phyloP scores from a whole-genome alignment of 2,888 invertebrate genomes.

The Perithous albicinctus region DNA sequence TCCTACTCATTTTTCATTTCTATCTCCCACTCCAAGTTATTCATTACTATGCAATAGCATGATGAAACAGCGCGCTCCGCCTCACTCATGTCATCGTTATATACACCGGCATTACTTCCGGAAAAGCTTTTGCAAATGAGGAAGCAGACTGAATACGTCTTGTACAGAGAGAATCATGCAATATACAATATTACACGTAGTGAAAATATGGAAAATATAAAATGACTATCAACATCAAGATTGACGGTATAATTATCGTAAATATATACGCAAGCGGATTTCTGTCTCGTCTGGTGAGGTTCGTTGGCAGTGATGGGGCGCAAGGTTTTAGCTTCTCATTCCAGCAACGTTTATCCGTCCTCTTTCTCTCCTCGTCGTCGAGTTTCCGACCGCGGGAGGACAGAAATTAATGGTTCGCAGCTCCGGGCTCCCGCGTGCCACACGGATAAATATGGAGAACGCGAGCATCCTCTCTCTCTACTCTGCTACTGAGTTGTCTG shows the following conservation, averaged over 20 bases:
- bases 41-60: not conserved
- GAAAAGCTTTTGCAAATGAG: not conserved
- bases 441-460: slow-evolving; percentile 66
- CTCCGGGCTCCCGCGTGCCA: slow-evolving; percentile 65
- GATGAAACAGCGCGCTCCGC: not conserved
- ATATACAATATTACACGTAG: not conserved
- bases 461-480: slow-evolving; percentile 29
- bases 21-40: not conserved
- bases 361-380: slow-evolving; percentile 55
- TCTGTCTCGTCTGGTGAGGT: slow-evolving; percentile 52
- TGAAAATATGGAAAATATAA: slow-evolving; percentile 16
- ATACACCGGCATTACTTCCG: not conserved
- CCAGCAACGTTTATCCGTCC: slow-evolving; percentile 15
- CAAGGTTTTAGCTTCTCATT: slow-evolving; percentile 20
- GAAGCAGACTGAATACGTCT: not conserved
- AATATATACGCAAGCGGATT: slow-evolving; percentile 44
- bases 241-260: slow-evolving; percentile 65
- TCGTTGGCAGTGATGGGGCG: not conserved
- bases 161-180: slow-evolving; percentile 11
- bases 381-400: slow-evolving; percentile 61
- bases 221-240: slow-evolving; percentile 54
- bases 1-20: not conserved
- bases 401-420: slow-evolving; percentile 68
- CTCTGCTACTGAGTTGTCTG: slow-evolving; percentile 25
- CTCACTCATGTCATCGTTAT: not conserved